These are phyloP conservation scores for Apolygus lucorum DNA, from an alignment of 1,140 invertebrate species.

Conservation along the genomic window DNA sequence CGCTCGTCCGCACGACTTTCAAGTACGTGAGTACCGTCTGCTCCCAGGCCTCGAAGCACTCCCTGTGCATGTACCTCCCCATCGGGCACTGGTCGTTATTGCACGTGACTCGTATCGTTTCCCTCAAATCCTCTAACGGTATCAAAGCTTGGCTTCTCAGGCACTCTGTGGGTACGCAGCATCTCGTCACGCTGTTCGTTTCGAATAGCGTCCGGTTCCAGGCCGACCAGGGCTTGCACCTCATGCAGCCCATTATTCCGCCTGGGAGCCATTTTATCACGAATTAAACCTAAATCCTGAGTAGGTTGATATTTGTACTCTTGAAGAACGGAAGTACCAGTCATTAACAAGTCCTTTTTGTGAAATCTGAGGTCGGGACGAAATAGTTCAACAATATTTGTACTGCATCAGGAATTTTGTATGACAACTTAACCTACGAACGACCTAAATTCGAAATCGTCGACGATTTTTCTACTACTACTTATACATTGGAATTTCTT, in stretches of 20 bases:
- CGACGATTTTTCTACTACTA: constrained; percentile 4
- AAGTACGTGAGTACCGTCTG: constrained; percentile 76
- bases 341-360: constrained; percentile 20
- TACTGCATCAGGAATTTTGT: constrained; percentile 27
- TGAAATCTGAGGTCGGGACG: constrained; percentile 12
- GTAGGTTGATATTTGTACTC: constrained; percentile 25
- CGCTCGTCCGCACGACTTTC: constrained; percentile 77
- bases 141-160: constrained; percentile 52
- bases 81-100: constrained; percentile 84
- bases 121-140: constrained; percentile 60
- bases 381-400: constrained; percentile 22
- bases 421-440: constrained; percentile 11
- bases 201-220: constrained; percentile 13
- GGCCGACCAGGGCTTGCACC: constrained; percentile 10
- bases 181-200: constrained; percentile 46
- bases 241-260: constrained; percentile 24
- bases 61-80: constrained; percentile 87
- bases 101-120: constrained; percentile 81
- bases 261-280: constrained; percentile 24
- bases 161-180: constrained; percentile 71
- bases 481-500: constrained; percentile 3
- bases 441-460: constrained; percentile 20
- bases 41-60: constrained; percentile 92
- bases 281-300: constrained; percentile 23
- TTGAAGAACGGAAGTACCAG: constrained; percentile 24